These are phyloP conservation scores for Drosophila persimilis DNA, from an alignment of 1,140 invertebrate species.

Conservation along the genomic window DNA sequence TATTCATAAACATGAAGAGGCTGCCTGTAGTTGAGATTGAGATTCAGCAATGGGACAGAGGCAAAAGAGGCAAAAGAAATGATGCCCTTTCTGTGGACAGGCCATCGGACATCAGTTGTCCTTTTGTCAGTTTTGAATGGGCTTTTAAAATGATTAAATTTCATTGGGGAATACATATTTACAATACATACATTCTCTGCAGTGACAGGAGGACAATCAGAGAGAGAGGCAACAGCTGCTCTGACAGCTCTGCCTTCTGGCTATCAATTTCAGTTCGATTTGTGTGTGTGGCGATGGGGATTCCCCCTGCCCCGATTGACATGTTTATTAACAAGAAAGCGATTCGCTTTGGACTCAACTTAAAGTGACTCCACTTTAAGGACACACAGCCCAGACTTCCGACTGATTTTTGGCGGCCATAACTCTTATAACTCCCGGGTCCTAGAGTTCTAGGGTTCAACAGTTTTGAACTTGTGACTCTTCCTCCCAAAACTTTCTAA, in stretches of 20 bases:
- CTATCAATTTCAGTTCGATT: slow-evolving; percentile 46
- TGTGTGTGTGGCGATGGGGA: neutral
- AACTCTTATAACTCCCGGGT: slow-evolving; percentile 34
- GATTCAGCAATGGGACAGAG: slow-evolving; percentile 11
- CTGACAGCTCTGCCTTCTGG: slow-evolving; percentile 1
- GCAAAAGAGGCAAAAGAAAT: no score
- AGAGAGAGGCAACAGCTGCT: slow-evolving; percentile 9
- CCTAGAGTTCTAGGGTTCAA: slow-evolving; percentile 50
- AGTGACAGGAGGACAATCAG: slow-evolving; percentile 26
- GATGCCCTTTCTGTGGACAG: neutral
- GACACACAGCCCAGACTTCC: neutral
- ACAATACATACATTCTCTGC: neutral
- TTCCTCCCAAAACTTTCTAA: slow-evolving; percentile 6
- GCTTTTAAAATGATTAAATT: slow-evolving; percentile 79
- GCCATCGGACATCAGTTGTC: slow-evolving; percentile 48
- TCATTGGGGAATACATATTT: slow-evolving; percentile 55
- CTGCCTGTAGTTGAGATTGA: slow-evolving; percentile 6
- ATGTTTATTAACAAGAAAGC: slow-evolving; percentile 20
- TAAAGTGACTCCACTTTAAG: slow-evolving; percentile 27
- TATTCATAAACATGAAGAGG: slow-evolving; percentile 50
- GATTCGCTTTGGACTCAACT: slow-evolving; percentile 2
- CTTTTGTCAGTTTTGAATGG: slow-evolving; percentile 65
- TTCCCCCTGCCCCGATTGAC: slow-evolving; percentile 6
- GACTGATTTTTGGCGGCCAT: slow-evolving; percentile 43
- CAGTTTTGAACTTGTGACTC: slow-evolving; percentile 69